phyloP scores from a whole-genome alignment of 2,888 invertebrate species.

The Anthophora plumipes region DNA sequence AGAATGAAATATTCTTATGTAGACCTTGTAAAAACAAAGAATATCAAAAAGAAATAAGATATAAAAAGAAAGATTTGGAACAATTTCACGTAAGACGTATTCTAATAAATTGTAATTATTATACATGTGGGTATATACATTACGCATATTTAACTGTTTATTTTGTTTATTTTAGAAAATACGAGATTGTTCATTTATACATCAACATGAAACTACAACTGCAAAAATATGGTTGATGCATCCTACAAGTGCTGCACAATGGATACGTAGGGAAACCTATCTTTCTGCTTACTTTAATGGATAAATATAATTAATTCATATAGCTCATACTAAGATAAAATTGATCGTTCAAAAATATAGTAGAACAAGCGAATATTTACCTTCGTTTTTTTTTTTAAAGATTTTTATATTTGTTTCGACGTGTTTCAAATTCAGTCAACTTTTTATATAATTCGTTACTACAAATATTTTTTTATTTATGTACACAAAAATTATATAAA shows the following conservation, averaged over 20 bases:
- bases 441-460: constrained; percentile 70
- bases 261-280: constrained; percentile 78
- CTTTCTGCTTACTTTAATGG: constrained; percentile 75
- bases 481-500: constrained; percentile 79
- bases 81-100: constrained; percentile 51
- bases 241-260: constrained; percentile 74
- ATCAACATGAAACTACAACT: constrained; percentile 79
- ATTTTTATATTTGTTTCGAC: constrained; percentile 34
- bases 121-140: not conserved
- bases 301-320: constrained; percentile 57
- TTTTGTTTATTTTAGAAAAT: constrained; percentile 74
- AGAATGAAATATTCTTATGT: constrained; percentile 83
- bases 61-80: constrained; percentile 56
- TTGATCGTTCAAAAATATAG: not conserved
- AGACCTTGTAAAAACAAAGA: constrained; percentile 84
- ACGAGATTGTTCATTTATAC: constrained; percentile 80
- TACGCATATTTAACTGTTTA: not conserved
- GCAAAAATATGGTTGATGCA: constrained; percentile 79
- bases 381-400: constrained; percentile 15
- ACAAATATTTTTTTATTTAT: constrained; percentile 67
- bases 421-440: constrained; percentile 66
- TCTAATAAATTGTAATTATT: constrained; percentile 1
- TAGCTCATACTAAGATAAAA: not conserved
- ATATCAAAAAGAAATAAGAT: constrained; percentile 74
- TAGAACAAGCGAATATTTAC: constrained; percentile 9